Percentiles rank a stretch among this genome's conserved stretches.
Evolutionary conservation across 2,113 vertebrate genomes (phyloP).

Genomic region (Rhombomys opimus): DNA sequence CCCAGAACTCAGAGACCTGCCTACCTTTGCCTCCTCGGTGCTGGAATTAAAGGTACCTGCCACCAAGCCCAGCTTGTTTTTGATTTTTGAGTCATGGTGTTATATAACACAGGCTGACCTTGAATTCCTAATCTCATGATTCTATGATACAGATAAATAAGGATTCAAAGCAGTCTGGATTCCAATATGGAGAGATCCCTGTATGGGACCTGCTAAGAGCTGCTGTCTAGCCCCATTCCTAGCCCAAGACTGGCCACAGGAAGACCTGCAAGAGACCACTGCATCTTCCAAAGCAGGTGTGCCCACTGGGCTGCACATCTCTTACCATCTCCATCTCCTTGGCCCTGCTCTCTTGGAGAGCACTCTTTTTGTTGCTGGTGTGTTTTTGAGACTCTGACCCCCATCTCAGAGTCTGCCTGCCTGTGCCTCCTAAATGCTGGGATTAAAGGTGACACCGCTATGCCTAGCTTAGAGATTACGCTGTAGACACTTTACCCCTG

Average conservation of each 20-base stretch:
- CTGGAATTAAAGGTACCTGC: not conserved
- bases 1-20: not conserved
- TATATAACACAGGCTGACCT: not conserved
- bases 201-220: not conserved
- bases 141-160: slow-evolving; percentile 64
- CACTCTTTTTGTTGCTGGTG: not conserved
- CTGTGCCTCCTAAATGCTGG: not conserved
- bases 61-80: not conserved
- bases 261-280: not conserved
- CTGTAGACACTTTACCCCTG: slow-evolving; percentile 2
- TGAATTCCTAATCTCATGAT: slow-evolving; percentile 56
- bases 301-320: not conserved
- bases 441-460: not conserved
- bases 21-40: not conserved
- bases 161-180: slow-evolving; percentile 66
- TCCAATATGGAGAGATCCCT: not conserved
- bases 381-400: not conserved
- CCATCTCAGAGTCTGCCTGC: not conserved
- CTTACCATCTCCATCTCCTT: not conserved
- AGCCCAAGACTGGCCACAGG: not conserved
- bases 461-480: not conserved
- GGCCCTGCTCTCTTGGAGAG: not conserved
- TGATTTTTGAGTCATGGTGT: not conserved
- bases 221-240: not conserved
- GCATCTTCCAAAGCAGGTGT: slow-evolving; percentile 30